Base-by-base conservation (phyloP, 1,140 invertebrate genomes). In the Drosophila prosaltans region DNA sequence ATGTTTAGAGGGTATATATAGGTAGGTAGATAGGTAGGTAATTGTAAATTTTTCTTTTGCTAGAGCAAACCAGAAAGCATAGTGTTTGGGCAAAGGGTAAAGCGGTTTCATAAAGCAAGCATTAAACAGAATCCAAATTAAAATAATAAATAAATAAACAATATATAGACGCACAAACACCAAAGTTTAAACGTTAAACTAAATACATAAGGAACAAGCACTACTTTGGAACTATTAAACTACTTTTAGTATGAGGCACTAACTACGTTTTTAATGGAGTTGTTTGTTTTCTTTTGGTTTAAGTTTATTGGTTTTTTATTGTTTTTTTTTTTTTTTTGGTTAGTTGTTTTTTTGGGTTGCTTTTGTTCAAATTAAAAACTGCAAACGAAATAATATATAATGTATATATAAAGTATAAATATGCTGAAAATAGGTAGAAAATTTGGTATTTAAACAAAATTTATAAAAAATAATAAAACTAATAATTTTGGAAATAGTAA, bases 391-490 rank as follows among this genome's bases (percentile, higher is more conserved):
- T 83, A 89, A 89, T 83, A 80, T 70, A 57, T 83, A 89, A 89
- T 83, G 78, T 70, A 57, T 67, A 72, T 65, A 63, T 61, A 72
- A 67, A 64, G 61, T 82, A 78, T 81, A 48, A 16, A 16, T 57
- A 89, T 89, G 84, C 85, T 89, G 85, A 90, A 90, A 90, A 90
- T 88, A 90, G 80, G 88, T 88, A 90, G 88, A 90, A 90, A 90
- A 81, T 45, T 90, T 77, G 63, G 62, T 71, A 81, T 81, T 90
- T 84, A 91, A 90, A 88, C 58, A 72, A 90, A 54, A 65, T 88
- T 58, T 69, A 60, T 73, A 45, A 68, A 79, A 74, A 66, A 72
- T 59, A 73, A 72, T 80, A 63, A 74, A 73, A 72, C 77, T 83
- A 72, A 73, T 69, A 55, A 67, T 51, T 72, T 74, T 45, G 71